Percentiles rank a stretch among this genome's conserved stretches.
phyloP scores from a whole-genome alignment of 2,113 vertebrate genomes.

The Baryphthengus martii region DNA sequence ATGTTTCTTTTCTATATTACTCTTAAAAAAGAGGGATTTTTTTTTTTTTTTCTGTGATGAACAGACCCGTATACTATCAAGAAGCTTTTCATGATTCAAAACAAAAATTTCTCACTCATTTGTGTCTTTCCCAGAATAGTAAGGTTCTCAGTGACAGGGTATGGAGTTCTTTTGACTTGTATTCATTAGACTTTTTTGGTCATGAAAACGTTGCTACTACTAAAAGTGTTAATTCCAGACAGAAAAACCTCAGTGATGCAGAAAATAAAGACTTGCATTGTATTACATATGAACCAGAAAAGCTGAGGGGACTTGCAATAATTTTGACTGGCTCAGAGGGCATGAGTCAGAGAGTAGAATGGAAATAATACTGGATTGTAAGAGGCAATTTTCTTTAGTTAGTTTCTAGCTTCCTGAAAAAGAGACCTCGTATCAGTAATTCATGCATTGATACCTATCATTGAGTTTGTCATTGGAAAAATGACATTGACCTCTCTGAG shows the following conservation, averaged over 20 bases:
- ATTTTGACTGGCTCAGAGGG: background rate
- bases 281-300: background rate
- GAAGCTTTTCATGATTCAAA: background rate
- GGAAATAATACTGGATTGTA: background rate
- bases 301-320: background rate
- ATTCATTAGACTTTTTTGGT: background rate
- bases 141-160: background rate
- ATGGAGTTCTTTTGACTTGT: background rate
- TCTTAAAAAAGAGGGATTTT: background rate
- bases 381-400: background rate
- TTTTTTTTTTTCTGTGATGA: background rate
- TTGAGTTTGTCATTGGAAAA: background rate
- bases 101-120: background rate
- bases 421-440: background rate
- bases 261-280: background rate
- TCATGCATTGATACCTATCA: background rate
- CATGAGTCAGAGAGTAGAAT: background rate
- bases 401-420: background rate
- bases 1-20: background rate
- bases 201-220: background rate
- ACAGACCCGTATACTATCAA: background rate
- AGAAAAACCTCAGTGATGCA: background rate
- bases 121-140: background rate
- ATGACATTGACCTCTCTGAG: background rate
- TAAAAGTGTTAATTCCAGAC: background rate